Conservation (phyloP, 2,888 invertebrate species). For the Hartigia nigra region DNA sequence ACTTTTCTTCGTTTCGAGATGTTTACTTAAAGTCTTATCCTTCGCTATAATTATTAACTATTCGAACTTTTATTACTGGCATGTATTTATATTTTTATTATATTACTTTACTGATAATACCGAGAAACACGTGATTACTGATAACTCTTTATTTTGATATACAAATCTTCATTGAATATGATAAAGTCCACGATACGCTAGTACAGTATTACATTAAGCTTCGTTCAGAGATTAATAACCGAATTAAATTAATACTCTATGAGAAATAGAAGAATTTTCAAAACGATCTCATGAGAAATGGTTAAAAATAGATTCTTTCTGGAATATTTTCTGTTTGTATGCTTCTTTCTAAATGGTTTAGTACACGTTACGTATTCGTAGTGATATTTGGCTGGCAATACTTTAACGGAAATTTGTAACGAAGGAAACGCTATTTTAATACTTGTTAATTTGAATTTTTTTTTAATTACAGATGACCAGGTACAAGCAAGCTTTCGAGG, state of each 20-base stretch:
- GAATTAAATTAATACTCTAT: not conserved
- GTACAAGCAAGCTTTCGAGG: slow-evolving; percentile 88
- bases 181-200: not conserved
- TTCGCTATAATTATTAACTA: too few species aligned
- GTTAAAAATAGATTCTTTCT: not conserved
- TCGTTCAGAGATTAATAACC: not conserved
- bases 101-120: too few species aligned
- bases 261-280: not conserved
- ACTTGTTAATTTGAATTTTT: slow-evolving; percentile 8
- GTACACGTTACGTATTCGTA: not conserved
- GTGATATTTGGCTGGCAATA: not conserved
- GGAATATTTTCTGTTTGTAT: not conserved
- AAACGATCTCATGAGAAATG: not conserved
- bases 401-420: not conserved
- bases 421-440: slow-evolving; percentile 5
- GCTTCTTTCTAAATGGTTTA: not conserved
- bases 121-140: too few species aligned
- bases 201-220: not conserved
- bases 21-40: too few species aligned
- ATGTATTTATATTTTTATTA: too few species aligned
- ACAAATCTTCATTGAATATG: too few species aligned
- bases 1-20: too few species aligned
- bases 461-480: slow-evolving; percentile 79
- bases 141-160: too few species aligned
- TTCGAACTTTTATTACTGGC: too few species aligned